Evolutionary conservation across 2,797 vertebrate species (phyloP).

Genomic region (Enteromius thamalakanensis): DNA sequence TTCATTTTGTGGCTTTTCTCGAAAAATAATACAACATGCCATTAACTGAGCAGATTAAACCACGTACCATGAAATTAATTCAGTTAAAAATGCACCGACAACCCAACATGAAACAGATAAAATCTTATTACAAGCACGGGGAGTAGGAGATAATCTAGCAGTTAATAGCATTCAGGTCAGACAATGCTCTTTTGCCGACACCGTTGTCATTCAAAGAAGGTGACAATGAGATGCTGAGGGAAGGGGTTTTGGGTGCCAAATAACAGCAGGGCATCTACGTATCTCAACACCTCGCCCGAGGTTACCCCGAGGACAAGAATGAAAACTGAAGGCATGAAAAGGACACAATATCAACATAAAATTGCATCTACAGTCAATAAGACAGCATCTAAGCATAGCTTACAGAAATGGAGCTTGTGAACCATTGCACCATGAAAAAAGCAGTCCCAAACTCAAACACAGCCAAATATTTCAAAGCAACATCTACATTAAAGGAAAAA

Average conservation of each 20-base stretch:
- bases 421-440: neutral
- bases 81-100: neutral
- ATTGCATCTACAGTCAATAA: constrained; percentile 10
- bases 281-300: neutral
- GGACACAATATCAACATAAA: constrained; percentile 2
- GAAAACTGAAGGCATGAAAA: constrained; percentile 16
- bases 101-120: neutral
- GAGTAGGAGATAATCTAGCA: constrained; percentile 65
- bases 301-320: constrained; percentile 24
- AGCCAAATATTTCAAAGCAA: constrained; percentile 26
- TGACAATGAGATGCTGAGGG: constrained; percentile 66
- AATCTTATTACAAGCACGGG: neutral
- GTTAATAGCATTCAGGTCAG: constrained; percentile 69
- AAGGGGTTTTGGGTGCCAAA: constrained; percentile 48
- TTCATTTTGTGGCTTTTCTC: neutral
- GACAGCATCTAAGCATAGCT: constrained; percentile 10
- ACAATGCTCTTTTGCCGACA: constrained; percentile 54
- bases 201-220: constrained; percentile 72
- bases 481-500: constrained; percentile 41
- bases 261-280: constrained; percentile 36
- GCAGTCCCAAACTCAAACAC: constrained; percentile 18
- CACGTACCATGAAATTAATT: neutral
- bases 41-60: neutral
- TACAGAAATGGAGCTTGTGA: neutral
- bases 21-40: neutral